These are phyloP conservation scores for Serranus cabrilla DNA, from an alignment of 2,797 vertebrate species.

Conservation along the genomic window DNA sequence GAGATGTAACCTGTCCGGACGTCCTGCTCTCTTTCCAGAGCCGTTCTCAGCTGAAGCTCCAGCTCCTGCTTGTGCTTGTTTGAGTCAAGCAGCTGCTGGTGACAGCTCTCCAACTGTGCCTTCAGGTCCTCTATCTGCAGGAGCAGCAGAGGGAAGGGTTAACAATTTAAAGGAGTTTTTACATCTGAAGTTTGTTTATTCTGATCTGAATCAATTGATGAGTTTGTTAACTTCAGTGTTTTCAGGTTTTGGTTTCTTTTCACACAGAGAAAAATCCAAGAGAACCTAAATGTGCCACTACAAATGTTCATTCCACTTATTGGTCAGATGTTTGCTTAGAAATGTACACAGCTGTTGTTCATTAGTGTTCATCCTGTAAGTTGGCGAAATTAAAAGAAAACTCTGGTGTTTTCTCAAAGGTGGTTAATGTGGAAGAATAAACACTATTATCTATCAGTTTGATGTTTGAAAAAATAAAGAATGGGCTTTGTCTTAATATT, in stretches of 20 bases:
- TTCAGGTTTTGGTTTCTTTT: no score
- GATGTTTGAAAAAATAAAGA: neutral
- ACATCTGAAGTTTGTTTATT: no score
- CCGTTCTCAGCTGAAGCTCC: conserved; percentile 84
- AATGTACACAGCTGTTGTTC: neutral
- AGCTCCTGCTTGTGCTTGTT: conserved; percentile 86
- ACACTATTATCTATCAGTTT: neutral
- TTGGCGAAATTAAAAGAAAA: neutral
- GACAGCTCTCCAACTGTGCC: conserved; percentile 85
- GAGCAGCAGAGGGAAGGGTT: neutral
- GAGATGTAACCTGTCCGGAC: conserved; percentile 87
- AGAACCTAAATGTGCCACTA: no score
- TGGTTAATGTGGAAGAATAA: neutral
- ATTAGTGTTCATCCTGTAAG: neutral
- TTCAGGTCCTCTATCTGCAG: conserved; percentile 88
- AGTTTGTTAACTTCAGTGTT: no score
- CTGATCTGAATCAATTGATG: no score
- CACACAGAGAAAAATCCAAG: no score
- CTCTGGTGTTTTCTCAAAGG: neutral
- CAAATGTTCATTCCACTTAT: no score
- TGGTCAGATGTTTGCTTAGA: neutral
- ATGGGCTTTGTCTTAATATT: no score
- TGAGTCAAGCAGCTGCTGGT: conserved; percentile 86
- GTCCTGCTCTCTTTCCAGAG: conserved; percentile 85
- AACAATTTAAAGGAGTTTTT: neutral